A percentile compares a stretch with the other conserved stretches of the same genome.
Evolutionary conservation across 2,113 vertebrate genomes (phyloP).

Genomic region (Psophia crepitans): DNA sequence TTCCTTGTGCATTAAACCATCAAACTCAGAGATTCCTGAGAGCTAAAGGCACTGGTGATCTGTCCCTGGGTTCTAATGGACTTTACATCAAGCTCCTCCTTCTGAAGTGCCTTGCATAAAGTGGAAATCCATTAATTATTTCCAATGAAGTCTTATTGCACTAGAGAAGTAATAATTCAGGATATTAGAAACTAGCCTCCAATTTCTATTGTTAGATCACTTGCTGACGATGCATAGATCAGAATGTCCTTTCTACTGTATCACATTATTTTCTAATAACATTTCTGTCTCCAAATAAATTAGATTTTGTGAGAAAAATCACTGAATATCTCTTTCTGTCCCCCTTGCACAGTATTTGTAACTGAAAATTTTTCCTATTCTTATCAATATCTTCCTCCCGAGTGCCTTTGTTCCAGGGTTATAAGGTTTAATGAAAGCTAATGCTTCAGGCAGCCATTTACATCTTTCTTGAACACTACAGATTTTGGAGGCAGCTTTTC

Average conservation of each 20-base stretch:
- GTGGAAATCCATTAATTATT: neutral
- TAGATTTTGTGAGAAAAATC: neutral
- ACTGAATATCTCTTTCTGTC: neutral
- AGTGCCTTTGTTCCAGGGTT: neutral
- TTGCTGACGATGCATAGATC: neutral
- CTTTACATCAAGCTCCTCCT: neutral
- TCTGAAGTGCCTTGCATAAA: neutral
- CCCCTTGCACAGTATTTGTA: neutral
- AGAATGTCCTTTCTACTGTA: neutral
- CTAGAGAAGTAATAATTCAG: neutral
- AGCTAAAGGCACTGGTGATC: neutral
- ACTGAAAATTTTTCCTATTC: neutral
- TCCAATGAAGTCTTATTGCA: neutral
- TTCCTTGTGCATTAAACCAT: neutral
- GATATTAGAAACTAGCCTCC: neutral
- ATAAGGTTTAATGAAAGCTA: conserved; percentile 10
- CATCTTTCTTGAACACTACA: neutral
- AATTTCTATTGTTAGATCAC: neutral
- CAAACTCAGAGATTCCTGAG: neutral
- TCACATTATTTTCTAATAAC: neutral
- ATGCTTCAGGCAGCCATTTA: neutral
- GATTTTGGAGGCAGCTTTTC: neutral
- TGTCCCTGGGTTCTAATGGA: neutral
- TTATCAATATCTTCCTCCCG: neutral
- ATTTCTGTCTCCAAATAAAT: neutral